These are phyloP conservation scores for Anaspis maculata DNA, from an alignment of 2,888 invertebrate species.

Conservation along the genomic window DNA sequence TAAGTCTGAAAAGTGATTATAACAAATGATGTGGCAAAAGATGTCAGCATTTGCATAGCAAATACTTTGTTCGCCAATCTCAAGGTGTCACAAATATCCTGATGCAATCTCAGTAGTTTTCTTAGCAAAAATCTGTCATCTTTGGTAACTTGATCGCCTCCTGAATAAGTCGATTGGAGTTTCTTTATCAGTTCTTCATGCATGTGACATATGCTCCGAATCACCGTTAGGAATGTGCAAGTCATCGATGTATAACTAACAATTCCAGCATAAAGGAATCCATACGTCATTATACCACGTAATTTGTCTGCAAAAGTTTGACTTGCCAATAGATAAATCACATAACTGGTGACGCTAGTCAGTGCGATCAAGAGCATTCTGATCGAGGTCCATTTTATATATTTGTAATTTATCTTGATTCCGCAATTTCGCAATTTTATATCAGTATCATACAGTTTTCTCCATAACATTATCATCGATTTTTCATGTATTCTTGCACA, in stretches of 20 bases:
- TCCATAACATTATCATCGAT: conserved; percentile 3
- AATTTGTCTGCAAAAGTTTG: conserved; percentile 2
- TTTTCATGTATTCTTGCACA: conserved; percentile 1
- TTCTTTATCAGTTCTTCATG: neutral
- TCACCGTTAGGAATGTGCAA: conserved; percentile 3
- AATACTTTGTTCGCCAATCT: conserved; percentile 1
- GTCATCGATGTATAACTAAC: conserved; percentile 1
- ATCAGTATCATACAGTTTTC: neutral
- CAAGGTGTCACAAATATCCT: conserved; percentile 1
- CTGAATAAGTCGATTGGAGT: neutral
- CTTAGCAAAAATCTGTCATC: neutral
- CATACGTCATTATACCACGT: conserved; percentile 1
- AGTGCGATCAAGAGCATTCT: neutral
- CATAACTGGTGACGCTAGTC: neutral
- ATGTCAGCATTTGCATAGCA: conserved; percentile 3
- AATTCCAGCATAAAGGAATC: conserved; percentile 1
- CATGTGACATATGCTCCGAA: conserved; percentile 2
- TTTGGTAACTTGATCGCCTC: neutral
- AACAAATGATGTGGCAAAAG: conserved; percentile 2
- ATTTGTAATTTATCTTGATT: conserved; percentile 1
- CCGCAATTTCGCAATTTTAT: neutral
- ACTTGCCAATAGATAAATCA: neutral
- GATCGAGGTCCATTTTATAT: neutral
- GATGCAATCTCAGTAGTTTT: conserved; percentile 1
- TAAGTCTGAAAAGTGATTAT: conserved; percentile 4